Conservation (phyloP, 2,888 invertebrate genomes). For the Yponomeuta plumbellus region DNA sequence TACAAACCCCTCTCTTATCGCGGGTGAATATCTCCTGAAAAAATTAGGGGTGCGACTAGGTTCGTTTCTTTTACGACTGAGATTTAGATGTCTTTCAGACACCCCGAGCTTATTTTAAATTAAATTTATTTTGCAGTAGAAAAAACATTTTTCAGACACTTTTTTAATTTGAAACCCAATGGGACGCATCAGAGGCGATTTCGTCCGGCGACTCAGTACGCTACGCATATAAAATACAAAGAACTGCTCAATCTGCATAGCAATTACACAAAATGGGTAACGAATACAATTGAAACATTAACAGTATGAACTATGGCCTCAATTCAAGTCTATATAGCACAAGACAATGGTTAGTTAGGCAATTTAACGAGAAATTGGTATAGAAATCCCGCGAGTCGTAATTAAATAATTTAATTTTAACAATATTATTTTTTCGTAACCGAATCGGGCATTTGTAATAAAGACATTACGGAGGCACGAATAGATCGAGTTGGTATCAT, state of each 20-base stretch:
- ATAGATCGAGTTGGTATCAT: neutral
- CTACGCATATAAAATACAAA: neutral
- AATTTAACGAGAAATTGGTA: neutral
- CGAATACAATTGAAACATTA: conserved; percentile 8
- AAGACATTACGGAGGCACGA: neutral
- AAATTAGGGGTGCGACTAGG: neutral
- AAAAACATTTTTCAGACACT: neutral
- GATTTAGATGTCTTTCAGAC: neutral
- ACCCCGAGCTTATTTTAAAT: neutral
- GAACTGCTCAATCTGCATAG: conserved; percentile 5
- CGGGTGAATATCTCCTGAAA: neutral
- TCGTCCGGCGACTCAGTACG: neutral
- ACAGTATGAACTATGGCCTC: conserved; percentile 8
- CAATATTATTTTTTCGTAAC: neutral
- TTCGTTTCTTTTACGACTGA: neutral
- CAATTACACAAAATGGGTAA: neutral
- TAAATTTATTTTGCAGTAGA: neutral
- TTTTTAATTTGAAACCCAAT: neutral
- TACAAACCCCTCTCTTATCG: neutral
- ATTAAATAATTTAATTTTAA: neutral
- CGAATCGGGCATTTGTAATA: neutral
- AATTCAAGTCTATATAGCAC: neutral
- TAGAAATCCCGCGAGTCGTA: neutral
- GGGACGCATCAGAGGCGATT: neutral
- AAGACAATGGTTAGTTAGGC: conserved; percentile 1